Percentiles rank a stretch among this genome's conserved stretches.
These are phyloP conservation scores for Acleris sparsana DNA, from an alignment of 2,888 invertebrate species.

Conservation along the genomic window DNA sequence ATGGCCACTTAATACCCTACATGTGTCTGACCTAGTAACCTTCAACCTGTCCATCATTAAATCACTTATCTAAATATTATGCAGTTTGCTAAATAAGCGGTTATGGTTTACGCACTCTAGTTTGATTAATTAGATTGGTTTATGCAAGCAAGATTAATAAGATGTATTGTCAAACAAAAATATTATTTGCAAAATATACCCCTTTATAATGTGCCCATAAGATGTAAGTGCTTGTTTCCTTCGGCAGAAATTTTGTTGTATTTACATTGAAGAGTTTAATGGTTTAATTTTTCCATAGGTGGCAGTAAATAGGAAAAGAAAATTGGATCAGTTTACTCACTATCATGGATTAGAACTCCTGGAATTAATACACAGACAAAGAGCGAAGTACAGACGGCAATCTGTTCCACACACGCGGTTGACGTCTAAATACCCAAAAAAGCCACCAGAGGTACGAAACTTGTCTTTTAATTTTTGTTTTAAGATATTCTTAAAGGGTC, in stretches of 20 bases:
- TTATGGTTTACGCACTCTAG: neutral
- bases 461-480: too few relatives aligned
- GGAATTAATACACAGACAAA: constrained; percentile 85
- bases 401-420: constrained; percentile 72
- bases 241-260: neutral
- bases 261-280: neutral
- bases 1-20: constrained; percentile 2
- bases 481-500: too few relatives aligned
- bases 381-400: constrained; percentile 78
- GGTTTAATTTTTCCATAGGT: constrained; percentile 67
- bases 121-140: too few relatives aligned
- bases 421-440: constrained; percentile 81
- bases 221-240: too few relatives aligned
- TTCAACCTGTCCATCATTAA: constrained; percentile 14
- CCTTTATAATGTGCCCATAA: too few relatives aligned
- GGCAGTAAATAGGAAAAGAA: constrained; percentile 93
- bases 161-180: too few relatives aligned
- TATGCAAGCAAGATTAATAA: too few relatives aligned
- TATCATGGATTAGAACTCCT: constrained; percentile 90
- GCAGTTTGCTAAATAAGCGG: neutral
- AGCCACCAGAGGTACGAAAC: constrained; percentile 78
- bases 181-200: too few relatives aligned
- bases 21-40: constrained; percentile 16
- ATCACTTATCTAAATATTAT: constrained; percentile 5
- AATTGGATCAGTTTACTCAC: constrained; percentile 92